Evolutionary conservation across 2,113 vertebrate species (phyloP), one percentile per base, ranked within the genome.

Genomic region (Indicator maculatus): DNA sequence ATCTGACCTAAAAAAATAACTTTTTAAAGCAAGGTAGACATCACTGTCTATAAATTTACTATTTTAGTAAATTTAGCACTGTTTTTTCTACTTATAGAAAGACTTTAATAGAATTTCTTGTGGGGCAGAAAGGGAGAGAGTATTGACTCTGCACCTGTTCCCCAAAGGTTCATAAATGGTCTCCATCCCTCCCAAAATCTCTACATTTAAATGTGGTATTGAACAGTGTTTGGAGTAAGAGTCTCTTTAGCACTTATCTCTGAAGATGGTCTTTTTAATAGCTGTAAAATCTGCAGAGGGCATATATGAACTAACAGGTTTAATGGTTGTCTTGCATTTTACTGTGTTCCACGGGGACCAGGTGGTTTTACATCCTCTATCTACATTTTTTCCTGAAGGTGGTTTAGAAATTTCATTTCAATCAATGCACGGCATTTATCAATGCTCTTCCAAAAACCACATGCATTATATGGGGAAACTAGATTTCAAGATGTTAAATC

Each of bases 321-420:
- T 90, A 94, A 93, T 45, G 31, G 21, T 8, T 86, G n/a, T 17
- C 39, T 85, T 92, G 61, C 44, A 81, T 85, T 93, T 87, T 69
- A n/a, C 60, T 26, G 13, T 52, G 39, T 84, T 89, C 74, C 69
- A 69, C 21, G 16, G 78, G 67, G 56, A 86, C 36, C 38, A 47
- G 50, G 47, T 65, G 44, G 44, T 84, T 95, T 89, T 93, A 76
- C 56, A 75, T 84, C 30, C 60, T 45, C 1, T 69, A 81, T 8
- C 80, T 89, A 88, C 65, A 47, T 23, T 81, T 77, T 77, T 38
- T 60, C 61, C 60, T 89, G 64, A 96, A 89, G 55, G 36, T 81
- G 44, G 72, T 90, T 95, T 86, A 84, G 67, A 90, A 96, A 93
- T 96, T 95, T 81, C 70, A 89, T 95, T 96, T 94, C 71, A 93